Evolutionary conservation across 2,113 vertebrate genomes (phyloP), one percentile per base, ranked within the genome.

Genomic region (Thymallus thymallus): DNA sequence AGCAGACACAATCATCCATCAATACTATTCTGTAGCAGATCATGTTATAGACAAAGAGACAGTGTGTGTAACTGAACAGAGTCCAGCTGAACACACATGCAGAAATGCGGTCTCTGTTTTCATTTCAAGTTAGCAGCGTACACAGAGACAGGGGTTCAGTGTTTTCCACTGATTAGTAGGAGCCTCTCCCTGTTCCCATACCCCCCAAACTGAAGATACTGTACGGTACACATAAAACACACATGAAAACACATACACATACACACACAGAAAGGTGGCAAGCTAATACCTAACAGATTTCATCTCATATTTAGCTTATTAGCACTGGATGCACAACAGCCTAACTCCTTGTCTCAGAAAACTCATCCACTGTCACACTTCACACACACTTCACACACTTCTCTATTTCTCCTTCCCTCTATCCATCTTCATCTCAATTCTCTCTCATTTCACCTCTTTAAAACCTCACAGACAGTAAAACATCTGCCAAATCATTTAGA

Each of bases 241-340:
- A 51, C 67, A 46, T n/a, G 6, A 46, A 29, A n/a, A 55, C 68
- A 24, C 67, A 48, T 41, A 46, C n/a, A 23, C 66, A 45, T 20
- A 45, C 45, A 46, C 23, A 51, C 45, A 10, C 35, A 41, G 35
- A 41, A 48, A n/a, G 45, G 35, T 41, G 35, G 35, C 35, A 41
- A 41, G 35, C 66, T 41, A 32, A 48, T n/a, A 51, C 26, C 60
- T 68, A 66, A 70, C 61, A 71, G 35, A 41, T 41, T 41, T 41
- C 35, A 70, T 83, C 76, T 85, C 87, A 88, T 85, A 76, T 88
- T 86, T 18, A 74, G 76, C 86, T 84, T 86, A 85, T 90, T 88
- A 88, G 80, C 83, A 67, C 80, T 80, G 75, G 48, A n/a, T n/a
- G n/a, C n/a, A n/a, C n/a, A 45, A 74, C 76, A 76, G 76, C 68